These are phyloP conservation scores for Catharus minimus DNA, from an alignment of 2,113 vertebrate genomes.

Conservation along the genomic window DNA sequence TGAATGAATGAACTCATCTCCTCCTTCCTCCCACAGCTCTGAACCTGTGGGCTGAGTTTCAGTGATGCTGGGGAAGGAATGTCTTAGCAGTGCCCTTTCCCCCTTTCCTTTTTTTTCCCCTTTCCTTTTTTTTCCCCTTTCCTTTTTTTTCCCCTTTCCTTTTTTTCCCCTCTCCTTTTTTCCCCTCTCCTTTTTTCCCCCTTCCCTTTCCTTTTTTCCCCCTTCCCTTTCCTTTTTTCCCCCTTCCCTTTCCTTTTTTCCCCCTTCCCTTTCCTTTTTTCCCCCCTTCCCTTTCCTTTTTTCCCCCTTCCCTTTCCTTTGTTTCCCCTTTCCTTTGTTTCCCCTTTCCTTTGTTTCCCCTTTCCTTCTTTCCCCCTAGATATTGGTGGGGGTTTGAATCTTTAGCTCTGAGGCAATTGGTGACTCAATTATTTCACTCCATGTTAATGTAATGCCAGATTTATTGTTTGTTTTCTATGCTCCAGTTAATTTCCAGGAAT, in stretches of 20 bases:
- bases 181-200: too few species aligned
- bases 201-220: neutral
- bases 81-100: rapidly evolving
- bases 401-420: neutral
- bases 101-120: too few species aligned
- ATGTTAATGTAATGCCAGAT: neutral
- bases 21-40: neutral
- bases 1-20: neutral
- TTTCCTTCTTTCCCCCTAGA: too few species aligned
- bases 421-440: neutral
- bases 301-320: too few species aligned
- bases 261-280: too few species aligned
- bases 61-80: neutral
- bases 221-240: neutral
- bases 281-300: too few species aligned
- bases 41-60: neutral
- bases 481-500: neutral
- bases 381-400: neutral
- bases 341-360: too few species aligned
- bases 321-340: too few species aligned
- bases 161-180: too few species aligned
- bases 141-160: too few species aligned
- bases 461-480: neutral
- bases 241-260: neutral
- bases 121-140: neutral